These are phyloP conservation scores for Syngnathus floridae DNA, from an alignment of 2,113 vertebrate species.

Conservation along the genomic window DNA sequence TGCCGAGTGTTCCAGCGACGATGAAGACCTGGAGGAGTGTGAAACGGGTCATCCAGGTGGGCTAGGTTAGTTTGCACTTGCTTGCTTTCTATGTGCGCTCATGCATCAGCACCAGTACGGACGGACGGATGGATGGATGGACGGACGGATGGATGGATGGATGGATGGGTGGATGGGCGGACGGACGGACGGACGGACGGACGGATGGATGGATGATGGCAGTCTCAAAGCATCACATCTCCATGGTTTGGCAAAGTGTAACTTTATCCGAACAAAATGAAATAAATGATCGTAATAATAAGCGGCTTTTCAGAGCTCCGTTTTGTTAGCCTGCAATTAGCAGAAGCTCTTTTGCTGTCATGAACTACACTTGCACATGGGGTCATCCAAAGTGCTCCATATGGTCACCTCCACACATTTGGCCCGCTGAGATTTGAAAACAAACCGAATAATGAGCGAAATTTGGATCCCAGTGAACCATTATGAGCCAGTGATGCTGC, in stretches of 20 bases:
- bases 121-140: too few species aligned
- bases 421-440: constrained; percentile 47
- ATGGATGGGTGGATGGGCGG: too few species aligned
- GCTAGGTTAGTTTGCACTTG: constrained; percentile 97
- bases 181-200: too few species aligned
- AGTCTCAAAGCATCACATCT: constrained; percentile 82
- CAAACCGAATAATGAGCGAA: constrained; percentile 57
- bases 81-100: constrained; percentile 78
- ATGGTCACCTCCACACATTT: constrained; percentile 74
- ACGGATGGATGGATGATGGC: constrained; percentile 36
- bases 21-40: constrained; percentile 97
- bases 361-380: constrained; percentile 79
- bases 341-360: constrained; percentile 27
- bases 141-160: too few species aligned
- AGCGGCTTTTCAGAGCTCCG: neutral
- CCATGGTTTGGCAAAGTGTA: constrained; percentile 82
- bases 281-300: too few species aligned
- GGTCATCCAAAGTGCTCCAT: constrained; percentile 80
- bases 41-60: constrained; percentile 92
- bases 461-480: constrained; percentile 77
- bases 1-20: constrained; percentile 96
- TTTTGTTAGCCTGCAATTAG: neutral
- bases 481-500: constrained; percentile 87
- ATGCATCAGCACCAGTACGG: constrained; percentile 75
- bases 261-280: constrained; percentile 28